Evolutionary conservation across 1,140 invertebrate genomes (phyloP).

Genomic region (Megathymus violae): DNA sequence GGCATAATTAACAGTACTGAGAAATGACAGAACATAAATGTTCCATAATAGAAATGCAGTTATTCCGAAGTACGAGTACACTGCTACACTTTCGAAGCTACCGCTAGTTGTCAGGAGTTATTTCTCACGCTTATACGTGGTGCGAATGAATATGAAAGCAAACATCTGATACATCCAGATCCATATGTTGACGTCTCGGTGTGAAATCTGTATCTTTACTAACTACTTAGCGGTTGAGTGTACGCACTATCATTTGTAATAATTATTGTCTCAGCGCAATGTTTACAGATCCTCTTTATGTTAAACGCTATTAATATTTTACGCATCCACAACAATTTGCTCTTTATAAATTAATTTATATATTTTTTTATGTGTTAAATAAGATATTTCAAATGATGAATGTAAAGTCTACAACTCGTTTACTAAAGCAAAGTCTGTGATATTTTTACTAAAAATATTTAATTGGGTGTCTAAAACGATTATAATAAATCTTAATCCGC

Average conservation of each 20-base stretch:
- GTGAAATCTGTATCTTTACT: slow-evolving; percentile 83
- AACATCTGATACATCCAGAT: slow-evolving; percentile 81
- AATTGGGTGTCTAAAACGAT: no score
- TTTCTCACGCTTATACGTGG: slow-evolving; percentile 78
- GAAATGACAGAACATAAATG: slow-evolving; percentile 71
- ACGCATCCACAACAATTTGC: slow-evolving; percentile 8
- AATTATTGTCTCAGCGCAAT: slow-evolving; percentile 81
- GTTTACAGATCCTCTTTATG: slow-evolving; percentile 59
- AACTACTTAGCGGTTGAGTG: slow-evolving; percentile 77
- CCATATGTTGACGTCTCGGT: slow-evolving; percentile 81
- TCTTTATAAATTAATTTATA: no score
- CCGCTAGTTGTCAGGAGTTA: slow-evolving; percentile 65
- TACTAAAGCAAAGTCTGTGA: no score
- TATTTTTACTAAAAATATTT: no score
- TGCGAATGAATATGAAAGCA: slow-evolving; percentile 80
- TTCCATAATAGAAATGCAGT: slow-evolving; percentile 67
- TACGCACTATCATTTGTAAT: slow-evolving; percentile 81
- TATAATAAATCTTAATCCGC: no score
- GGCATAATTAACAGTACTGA: slow-evolving; percentile 69
- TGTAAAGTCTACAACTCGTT: no score
- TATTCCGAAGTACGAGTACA: slow-evolving; percentile 66
- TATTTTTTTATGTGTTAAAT: no score
- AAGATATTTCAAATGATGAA: no score
- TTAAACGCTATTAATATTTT: slow-evolving; percentile 34
- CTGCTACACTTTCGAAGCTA: slow-evolving; percentile 71